Evolutionary conservation across 2,888 invertebrate genomes (phyloP), one percentile per base, ranked within the genome.

Genomic region (Ormia ochracea): DNA sequence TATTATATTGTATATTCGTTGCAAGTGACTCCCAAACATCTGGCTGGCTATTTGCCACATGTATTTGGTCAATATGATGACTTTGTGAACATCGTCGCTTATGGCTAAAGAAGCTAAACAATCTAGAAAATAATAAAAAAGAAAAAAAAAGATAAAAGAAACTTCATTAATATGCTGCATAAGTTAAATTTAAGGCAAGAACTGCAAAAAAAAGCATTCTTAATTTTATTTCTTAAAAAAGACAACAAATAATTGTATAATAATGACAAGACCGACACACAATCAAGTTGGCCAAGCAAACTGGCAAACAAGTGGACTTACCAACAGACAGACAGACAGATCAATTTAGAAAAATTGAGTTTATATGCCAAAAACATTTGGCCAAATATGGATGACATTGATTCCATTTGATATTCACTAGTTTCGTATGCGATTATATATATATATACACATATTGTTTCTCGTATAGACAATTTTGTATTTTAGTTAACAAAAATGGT

Each of bases 281-380:
- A 36, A 38, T 52, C 38, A 58, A 56, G 38, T 10, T 31, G 43
- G 23, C 31, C 10, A 21, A 58, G 14, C 9, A 14, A 36, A 36
- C 23, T 12, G 10, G 23, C 14, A 7, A 38, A 19, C 33, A 26
- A n/a, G n/a, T 17, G 31, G 28, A 21, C 12, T 14, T 17, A 52
- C 48, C 12, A n/a, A 14, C 23, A 12, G 23, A 26, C 38, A 19
- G 48, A 38, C 23, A 56, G 50, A 63, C 61, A 48, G 72, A 50
- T 58, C 12, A 77, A 61, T 69, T 74, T 69, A 21, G 41, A 54
- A 58, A 78, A 54, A 65, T 72, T 80, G 80, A 80, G 80, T 80
- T 76, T 76, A 80, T 80, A 73, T 80, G 80, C 70, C 76, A 80
- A 80, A 73, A 63, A 69, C 66, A 76, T 80, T 80, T 80, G 76